A percentile compares a stretch with the other conserved stretches of the same genome.
Conservation (phyloP, 2,797 vertebrate genomes). For the Pangasius mekongensis region DNA sequence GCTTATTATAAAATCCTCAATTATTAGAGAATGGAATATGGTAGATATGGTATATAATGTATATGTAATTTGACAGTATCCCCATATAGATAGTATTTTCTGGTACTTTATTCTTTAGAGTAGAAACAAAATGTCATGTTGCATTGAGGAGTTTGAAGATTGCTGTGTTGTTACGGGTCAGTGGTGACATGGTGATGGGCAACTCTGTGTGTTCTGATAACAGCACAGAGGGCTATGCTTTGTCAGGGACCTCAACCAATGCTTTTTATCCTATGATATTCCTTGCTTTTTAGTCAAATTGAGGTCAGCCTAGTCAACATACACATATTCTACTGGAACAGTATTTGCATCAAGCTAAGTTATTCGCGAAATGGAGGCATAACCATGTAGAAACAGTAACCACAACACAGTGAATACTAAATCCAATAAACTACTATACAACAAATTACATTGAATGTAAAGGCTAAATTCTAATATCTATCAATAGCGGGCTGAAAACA, state of each 20-base stretch:
- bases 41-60: not conserved
- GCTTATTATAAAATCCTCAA: not conserved
- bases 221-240: not conserved
- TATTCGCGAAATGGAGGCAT: not conserved
- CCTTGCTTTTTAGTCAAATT: not conserved
- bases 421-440: not conserved
- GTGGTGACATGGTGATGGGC: constrained; percentile 8
- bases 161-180: not conserved
- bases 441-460: not conserved
- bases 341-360: not conserved
- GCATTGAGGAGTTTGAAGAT: not conserved
- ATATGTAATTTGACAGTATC: not conserved
- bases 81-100: not conserved
- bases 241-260: not conserved
- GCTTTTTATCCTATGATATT: not conserved
- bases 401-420: not conserved
- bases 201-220: not conserved
- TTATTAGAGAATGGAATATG: not conserved
- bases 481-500: not conserved
- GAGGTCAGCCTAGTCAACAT: not conserved
- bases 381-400: not conserved
- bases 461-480: not conserved
- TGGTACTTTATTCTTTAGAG: not conserved
- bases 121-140: not conserved
- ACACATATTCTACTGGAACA: not conserved